A percentile compares a stretch with the other conserved stretches of the same genome.
phyloP scores from a whole-genome alignment of 2,888 invertebrate genomes.

The Lasioglossum vierecki region DNA sequence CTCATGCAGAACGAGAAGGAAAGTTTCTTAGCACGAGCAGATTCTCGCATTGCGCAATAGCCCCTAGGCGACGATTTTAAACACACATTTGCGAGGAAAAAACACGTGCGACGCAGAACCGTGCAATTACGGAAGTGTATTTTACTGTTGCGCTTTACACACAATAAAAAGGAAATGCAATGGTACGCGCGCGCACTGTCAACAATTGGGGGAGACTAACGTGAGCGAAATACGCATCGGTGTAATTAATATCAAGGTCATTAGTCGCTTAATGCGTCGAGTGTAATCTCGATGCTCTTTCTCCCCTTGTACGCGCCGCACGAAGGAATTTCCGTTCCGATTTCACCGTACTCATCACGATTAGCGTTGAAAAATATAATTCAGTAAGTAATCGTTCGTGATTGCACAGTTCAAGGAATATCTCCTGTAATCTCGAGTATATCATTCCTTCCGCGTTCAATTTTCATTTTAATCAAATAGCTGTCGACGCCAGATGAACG shows the following conservation, averaged over 20 bases:
- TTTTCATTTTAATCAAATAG: neutral
- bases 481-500: neutral
- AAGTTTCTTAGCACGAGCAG: neutral
- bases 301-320: slow-evolving; percentile 1
- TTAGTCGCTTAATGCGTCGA: slow-evolving; percentile 44
- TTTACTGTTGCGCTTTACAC: slow-evolving; percentile 31
- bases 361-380: slow-evolving; percentile 5
- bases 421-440: neutral
- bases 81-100: slow-evolving; percentile 15
- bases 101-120: slow-evolving; percentile 29
- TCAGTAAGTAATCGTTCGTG: neutral
- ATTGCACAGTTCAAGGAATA: neutral
- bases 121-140: slow-evolving; percentile 24
- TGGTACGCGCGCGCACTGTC: slow-evolving; percentile 22
- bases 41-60: neutral
- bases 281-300: slow-evolving; percentile 27
- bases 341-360: slow-evolving; percentile 34
- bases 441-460: neutral
- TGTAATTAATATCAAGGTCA: slow-evolving; percentile 42
- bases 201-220: slow-evolving; percentile 36
- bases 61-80: neutral
- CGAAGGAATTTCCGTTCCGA: slow-evolving; percentile 49
- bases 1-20: neutral
- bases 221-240: slow-evolving; percentile 35
- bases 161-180: slow-evolving; percentile 49